Evolutionary conservation across 2,888 invertebrate species (phyloP).

Genomic region (Hypercompe scribonia): DNA sequence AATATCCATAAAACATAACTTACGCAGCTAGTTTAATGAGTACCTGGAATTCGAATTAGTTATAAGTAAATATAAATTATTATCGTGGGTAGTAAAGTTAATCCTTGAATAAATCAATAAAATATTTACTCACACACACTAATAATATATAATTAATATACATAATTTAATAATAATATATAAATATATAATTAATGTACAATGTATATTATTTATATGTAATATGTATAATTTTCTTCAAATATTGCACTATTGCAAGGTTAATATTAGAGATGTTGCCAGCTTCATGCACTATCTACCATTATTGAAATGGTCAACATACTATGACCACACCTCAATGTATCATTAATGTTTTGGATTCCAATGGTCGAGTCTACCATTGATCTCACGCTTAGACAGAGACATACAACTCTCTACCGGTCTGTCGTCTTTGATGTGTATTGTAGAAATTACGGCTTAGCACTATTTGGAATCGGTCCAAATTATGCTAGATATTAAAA

Average conservation of each 20-base stretch:
- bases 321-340: background rate
- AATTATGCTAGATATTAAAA: background rate
- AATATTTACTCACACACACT: too few species aligned
- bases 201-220: too few species aligned
- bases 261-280: background rate
- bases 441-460: background rate
- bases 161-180: too few species aligned
- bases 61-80: background rate
- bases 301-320: background rate
- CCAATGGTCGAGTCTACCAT: background rate
- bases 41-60: too few species aligned
- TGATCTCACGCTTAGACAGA: slow-evolving; percentile 4
- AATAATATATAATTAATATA: too few species aligned
- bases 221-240: background rate
- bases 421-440: background rate
- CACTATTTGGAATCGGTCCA: background rate
- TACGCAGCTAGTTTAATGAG: too few species aligned
- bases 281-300: background rate
- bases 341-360: background rate
- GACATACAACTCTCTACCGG: background rate
- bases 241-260: background rate
- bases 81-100: background rate
- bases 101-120: background rate
- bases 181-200: too few species aligned
- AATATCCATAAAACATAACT: too few species aligned